Conservation (phyloP, 2,888 invertebrate species). For the Nymphalis polychloros region DNA sequence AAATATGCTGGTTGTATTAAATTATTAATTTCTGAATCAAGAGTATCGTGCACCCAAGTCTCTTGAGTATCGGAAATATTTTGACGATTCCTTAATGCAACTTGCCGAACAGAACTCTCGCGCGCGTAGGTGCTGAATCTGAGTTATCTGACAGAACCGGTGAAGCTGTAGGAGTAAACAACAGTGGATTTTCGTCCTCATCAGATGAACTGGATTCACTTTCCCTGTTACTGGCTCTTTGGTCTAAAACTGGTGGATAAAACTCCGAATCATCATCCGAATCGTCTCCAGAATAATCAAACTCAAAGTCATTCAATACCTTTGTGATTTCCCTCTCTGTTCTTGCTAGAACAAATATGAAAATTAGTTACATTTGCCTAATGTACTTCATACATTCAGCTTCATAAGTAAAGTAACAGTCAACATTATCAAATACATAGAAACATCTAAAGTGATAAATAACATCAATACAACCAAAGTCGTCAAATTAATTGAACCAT, state of each 20-base stretch:
- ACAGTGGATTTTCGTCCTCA: not conserved
- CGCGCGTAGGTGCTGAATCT: not conserved
- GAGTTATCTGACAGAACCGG: not conserved
- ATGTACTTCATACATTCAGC: no score
- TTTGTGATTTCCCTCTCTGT: no score
- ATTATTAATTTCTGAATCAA: not conserved
- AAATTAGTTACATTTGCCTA: no score
- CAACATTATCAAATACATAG: no score
- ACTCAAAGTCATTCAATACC: not conserved
- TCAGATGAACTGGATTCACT: not conserved
- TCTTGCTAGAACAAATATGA: no score
- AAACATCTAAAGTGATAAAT: no score
- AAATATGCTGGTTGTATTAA: constrained; percentile 1
- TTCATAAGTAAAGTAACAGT: no score
- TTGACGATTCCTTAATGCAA: not conserved
- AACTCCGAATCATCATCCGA: not conserved
- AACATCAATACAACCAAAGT: no score
- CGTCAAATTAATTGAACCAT: no score
- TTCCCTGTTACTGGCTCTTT: not conserved
- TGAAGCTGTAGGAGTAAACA: not conserved
- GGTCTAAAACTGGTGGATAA: not conserved
- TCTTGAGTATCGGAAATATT: not conserved
- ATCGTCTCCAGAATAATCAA: not conserved
- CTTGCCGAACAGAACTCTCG: not conserved
- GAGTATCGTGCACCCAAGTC: not conserved